Base-by-base conservation (phyloP, 92 coral and sea anemone genomes). In the Heteractis magnifica region DNA sequence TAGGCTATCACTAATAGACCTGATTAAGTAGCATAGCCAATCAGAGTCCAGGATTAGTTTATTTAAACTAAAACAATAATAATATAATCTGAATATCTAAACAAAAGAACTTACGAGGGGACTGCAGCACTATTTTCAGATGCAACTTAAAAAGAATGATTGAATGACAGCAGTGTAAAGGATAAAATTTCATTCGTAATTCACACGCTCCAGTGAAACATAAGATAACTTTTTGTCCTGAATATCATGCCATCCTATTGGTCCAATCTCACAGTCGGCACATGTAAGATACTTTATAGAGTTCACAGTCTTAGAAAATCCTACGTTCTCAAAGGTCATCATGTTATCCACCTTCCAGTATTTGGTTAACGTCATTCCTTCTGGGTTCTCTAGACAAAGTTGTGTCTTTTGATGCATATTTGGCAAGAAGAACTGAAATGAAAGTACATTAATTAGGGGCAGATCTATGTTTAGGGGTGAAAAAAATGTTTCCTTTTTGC, bases 251-350 rank as follows among this genome's bases (percentile, higher is more conserved):
- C 95, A 96, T 51, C 99, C 99, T 65, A 96, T 94, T 62, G 99
- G 99, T 52, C 99, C 99, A 76, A 93, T 80, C 75, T 96, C 99
- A 86, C 99, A 96, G 77, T 96, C 99, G 0, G 99, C 99, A 81
- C 99, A 96, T 48, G 92, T 91, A 49, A 96, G 88, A 78, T 96
- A 96, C 90, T 96, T 96, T 71, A 93, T 90, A 68, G 93, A 84
- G 53, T 89, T 86, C 51, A 96, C 99, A 56, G 96, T 96, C 82
- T 94, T 91, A 26, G 99, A 96, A 86, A 96, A 96, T 13, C 99
- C 99, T 65, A 96, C 99, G 86, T 96, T 96, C 88, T 96, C 99
- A 90, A 96, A 96, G 34, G 95, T 90, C 86, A 89, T 94, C 99
- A 96, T 96, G 64, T 92, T 98, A 52, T 81, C 60, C 8, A 96